A percentile compares a stretch with the other conserved stretches of the same genome.
Conservation (phyloP, 2,888 invertebrate species). For the Noctua janthina region DNA sequence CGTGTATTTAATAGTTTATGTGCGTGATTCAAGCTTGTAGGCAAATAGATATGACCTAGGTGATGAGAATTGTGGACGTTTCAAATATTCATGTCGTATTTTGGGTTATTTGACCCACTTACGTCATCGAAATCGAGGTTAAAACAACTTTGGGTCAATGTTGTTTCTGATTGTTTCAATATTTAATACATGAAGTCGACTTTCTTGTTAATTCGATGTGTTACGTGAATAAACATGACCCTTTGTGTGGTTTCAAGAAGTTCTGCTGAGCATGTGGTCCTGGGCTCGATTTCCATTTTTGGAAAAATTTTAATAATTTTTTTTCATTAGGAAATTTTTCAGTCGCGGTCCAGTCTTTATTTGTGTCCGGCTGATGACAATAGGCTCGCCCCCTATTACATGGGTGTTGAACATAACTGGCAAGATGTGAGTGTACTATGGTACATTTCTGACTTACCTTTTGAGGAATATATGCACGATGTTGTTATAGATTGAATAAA, state of each 20-base stretch:
- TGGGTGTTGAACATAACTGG: not conserved
- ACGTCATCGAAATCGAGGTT: constrained; percentile 18
- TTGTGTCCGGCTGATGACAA: not conserved
- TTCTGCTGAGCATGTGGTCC: not conserved
- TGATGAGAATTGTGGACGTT: not conserved
- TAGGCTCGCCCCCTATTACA: not conserved
- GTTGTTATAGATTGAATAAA: not conserved
- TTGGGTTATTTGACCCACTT: constrained; percentile 7
- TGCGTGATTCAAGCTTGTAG: constrained; percentile 40
- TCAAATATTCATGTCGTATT: constrained; percentile 45
- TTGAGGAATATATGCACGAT: not conserved
- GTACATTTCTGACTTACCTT: not conserved
- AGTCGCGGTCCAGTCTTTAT: too few relatives aligned
- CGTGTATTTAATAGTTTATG: constrained; percentile 22
- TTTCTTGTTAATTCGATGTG: not conserved
- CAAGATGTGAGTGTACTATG: not conserved
- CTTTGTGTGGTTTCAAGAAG: not conserved
- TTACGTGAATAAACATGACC: constrained; percentile 2
- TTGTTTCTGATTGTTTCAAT: constrained; percentile 3
- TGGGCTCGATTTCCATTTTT: too few relatives aligned
- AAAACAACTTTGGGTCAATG: constrained; percentile 6
- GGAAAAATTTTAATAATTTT: too few relatives aligned
- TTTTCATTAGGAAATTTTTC: too few relatives aligned
- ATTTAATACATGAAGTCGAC: not conserved
- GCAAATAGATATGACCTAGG: constrained; percentile 19